Evolutionary conservation across 2,113 vertebrate species (phyloP), one percentile per base, ranked within the genome.

Genomic region (Tricholaema leucomelas): DNA sequence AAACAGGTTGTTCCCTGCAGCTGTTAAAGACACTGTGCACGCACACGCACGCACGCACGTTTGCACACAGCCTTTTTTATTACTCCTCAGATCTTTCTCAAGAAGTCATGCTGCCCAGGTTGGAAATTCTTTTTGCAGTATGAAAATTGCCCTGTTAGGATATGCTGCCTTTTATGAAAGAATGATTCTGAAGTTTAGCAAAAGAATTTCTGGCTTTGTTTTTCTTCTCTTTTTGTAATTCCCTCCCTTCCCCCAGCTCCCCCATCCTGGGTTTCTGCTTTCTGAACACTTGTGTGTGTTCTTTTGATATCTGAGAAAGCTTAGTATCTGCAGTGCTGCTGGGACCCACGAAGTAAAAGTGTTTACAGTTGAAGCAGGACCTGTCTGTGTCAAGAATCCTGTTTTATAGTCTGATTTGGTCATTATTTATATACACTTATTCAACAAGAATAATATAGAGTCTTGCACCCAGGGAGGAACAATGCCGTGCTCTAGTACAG

Each of bases 1-100:
- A 96, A 96, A 77, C 66, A 96, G 85, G 92, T 95, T 96, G 77
- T 84, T 96, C 83, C 56, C 38, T 59, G 48, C 61, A 95, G 85
- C 87, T 96, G 65, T 72, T 95, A 40, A 77, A 71, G 81, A 93
- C 91, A 92, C 13, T 23, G 76, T 23, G 0, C 9, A 8, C 65
- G 31, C 73, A n/a, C 21, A 17, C 56, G 31, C 73, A n/a, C 21
- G 14, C 33, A 59, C 61, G 30, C 36, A 58, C 13, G 4, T 59
- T 90, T 72, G 60, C 73, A 81, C 66, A 64, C 30, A 72, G 66
- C 42, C 69, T 88, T 71, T 92, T 89, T 92, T 94, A 93, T 92
- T 95, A 46, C 80, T 91, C 87, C 69, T 81, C 33, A 71, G 65
- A 27, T 88, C 75, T 81, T 95, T 77, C 86, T 90, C 73, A 95